Evolutionary conservation across 2,888 invertebrate species (phyloP).

Genomic region (Dascillus cervinus): DNA sequence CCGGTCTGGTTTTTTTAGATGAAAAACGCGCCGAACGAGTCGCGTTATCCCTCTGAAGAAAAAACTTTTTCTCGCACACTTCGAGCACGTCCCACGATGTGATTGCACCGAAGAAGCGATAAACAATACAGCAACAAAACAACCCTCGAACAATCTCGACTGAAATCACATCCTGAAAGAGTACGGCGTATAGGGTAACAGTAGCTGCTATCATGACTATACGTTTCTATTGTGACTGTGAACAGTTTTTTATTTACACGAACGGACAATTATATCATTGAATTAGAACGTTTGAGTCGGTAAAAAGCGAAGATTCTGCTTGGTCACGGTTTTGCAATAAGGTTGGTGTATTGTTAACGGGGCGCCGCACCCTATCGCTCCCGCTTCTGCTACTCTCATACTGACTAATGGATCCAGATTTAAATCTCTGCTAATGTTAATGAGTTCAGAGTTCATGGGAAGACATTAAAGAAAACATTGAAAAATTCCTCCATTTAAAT

Average conservation of each 20-base stretch:
- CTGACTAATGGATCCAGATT: conserved; percentile 31
- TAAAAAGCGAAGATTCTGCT: conserved; percentile 36
- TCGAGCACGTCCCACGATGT: conserved; percentile 18
- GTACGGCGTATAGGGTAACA: conserved; percentile 15
- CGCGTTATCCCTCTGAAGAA: conserved; percentile 17
- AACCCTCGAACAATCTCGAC: conserved; percentile 8
- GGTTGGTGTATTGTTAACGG: conserved; percentile 33
- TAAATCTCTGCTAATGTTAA: conserved; percentile 18
- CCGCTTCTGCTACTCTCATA: conserved; percentile 21
- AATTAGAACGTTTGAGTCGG: conserved; percentile 37
- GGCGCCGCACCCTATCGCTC: conserved; percentile 27
- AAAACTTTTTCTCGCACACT: conserved; percentile 20
- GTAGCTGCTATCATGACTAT: conserved; percentile 32
- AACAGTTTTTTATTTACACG: conserved; percentile 38
- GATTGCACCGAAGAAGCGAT: conserved; percentile 20
- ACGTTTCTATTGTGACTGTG: conserved; percentile 32
- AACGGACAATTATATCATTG: conserved; percentile 43
- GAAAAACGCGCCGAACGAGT: conserved; percentile 14
- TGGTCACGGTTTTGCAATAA: conserved; percentile 39
- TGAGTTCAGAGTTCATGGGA: conserved; percentile 15
- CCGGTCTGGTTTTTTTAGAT: background rate
- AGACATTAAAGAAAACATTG: too few relatives aligned
- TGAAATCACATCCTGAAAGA: conserved; percentile 10
- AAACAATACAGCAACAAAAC: conserved; percentile 18
- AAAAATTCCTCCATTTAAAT: too few relatives aligned